Percentiles rank a stretch among this genome's conserved stretches.
Evolutionary conservation across 1,140 invertebrate species (phyloP).

Genomic region (Leptonema lineaticorne): DNA sequence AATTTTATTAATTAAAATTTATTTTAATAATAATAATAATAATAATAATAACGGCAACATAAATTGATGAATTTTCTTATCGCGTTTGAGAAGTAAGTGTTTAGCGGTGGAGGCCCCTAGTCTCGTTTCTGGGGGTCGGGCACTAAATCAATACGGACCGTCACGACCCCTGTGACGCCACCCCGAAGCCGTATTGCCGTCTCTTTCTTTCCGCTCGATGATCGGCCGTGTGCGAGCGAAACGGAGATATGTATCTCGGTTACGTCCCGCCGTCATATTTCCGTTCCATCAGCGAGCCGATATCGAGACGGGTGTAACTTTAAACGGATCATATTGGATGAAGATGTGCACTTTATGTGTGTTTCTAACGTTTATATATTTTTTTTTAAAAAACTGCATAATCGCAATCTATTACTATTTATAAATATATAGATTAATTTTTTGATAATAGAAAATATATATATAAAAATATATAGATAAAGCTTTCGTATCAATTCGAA

Average conservation of each 20-base stretch:
- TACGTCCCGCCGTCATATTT: slow-evolving; percentile 44
- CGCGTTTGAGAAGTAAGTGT: slow-evolving; percentile 28
- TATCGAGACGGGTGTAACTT: slow-evolving; percentile 47
- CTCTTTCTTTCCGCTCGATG: slow-evolving; percentile 1
- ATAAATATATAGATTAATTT: not conserved
- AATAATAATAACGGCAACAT: slow-evolving; percentile 17
- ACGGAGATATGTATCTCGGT: slow-evolving; percentile 26
- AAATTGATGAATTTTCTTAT: slow-evolving; percentile 37
- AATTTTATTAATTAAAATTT: not conserved
- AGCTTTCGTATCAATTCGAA: no score
- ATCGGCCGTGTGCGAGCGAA: not conserved
- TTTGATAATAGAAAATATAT: no score
- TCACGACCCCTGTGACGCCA: slow-evolving; percentile 42
- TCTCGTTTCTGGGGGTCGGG: slow-evolving; percentile 36
- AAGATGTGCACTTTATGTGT: slow-evolving; percentile 45
- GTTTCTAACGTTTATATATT: slow-evolving; percentile 32
- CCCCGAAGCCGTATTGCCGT: slow-evolving; percentile 36
- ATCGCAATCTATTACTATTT: no score
- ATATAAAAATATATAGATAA: no score
- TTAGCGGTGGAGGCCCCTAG: slow-evolving; percentile 26
- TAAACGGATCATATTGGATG: slow-evolving; percentile 44
- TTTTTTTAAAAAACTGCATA: no score
- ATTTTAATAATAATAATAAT: not conserved
- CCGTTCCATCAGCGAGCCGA: slow-evolving; percentile 51
- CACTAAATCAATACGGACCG: slow-evolving; percentile 61